phyloP scores from a whole-genome alignment of 2,888 invertebrate species.

The Lamproptera curius region DNA sequence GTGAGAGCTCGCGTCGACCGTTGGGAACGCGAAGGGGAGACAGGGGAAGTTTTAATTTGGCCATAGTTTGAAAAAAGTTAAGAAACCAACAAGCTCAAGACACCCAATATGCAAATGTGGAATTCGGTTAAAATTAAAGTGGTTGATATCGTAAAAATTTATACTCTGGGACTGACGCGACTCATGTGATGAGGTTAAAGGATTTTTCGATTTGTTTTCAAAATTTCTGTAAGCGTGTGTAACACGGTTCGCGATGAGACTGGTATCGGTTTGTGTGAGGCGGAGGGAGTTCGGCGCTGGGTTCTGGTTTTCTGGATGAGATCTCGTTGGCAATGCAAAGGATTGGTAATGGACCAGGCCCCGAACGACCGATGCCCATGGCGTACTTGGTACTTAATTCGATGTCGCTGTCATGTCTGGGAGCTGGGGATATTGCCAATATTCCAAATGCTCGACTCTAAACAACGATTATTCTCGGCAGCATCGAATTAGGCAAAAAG shows the following conservation, averaged over 20 bases:
- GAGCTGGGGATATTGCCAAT: not conserved
- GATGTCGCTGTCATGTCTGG: constrained; percentile 15
- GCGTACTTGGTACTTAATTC: constrained; percentile 30
- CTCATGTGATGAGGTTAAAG: constrained; percentile 73
- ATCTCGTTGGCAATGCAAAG: not conserved
- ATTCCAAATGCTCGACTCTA: not conserved
- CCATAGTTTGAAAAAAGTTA: not conserved
- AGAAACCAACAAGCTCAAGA: not conserved
- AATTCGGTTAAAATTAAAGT: constrained; percentile 47
- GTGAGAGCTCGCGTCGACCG: constrained; percentile 5
- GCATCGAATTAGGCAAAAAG: constrained; percentile 25
- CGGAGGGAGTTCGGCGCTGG: constrained; percentile 8
- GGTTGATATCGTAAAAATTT: constrained; percentile 56
- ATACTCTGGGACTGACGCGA: constrained; percentile 66
- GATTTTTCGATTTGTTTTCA: constrained; percentile 43
- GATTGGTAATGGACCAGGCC: not conserved
- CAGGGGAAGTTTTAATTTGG: not conserved
- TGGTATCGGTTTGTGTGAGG: constrained; percentile 48
- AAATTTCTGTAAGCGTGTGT: constrained; percentile 64
- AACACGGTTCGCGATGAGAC: constrained; percentile 67
- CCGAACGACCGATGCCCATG: constrained; percentile 22
- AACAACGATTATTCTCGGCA: constrained; percentile 5
- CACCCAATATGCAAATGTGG: constrained; percentile 51
- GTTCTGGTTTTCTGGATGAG: constrained; percentile 21
- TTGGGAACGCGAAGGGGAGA: not conserved